phyloP scores from a whole-genome alignment of 2,797 vertebrate species.

The Erithacus rubecula region DNA sequence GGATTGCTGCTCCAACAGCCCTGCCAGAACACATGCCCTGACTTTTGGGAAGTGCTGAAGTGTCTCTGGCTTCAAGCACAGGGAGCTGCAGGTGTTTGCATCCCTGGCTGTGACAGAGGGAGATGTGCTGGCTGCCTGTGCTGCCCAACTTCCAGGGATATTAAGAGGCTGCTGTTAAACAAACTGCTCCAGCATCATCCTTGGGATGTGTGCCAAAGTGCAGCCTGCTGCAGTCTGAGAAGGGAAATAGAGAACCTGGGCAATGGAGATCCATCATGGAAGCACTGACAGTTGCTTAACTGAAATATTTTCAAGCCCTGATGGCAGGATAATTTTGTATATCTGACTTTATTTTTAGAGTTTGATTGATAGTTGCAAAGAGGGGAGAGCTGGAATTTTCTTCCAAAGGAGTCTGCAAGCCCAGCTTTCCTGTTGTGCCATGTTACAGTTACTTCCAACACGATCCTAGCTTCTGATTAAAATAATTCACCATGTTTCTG shows the following conservation, averaged over 20 bases:
- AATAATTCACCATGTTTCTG: not conserved
- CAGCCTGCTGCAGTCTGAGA: not conserved
- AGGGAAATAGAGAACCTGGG: not conserved
- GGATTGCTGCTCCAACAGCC: not conserved
- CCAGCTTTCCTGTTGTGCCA: not conserved
- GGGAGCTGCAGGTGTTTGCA: not conserved
- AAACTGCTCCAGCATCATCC: not conserved
- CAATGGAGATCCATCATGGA: not conserved
- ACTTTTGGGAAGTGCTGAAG: not conserved
- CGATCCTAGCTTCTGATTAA: constrained; percentile 23
- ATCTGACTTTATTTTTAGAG: constrained; percentile 41
- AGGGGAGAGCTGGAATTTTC: constrained; percentile 20
- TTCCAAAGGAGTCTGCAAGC: not conserved
- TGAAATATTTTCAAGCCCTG: constrained; percentile 13
- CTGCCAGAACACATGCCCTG: not conserved
- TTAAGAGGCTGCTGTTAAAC: not conserved
- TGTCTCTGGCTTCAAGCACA: rapidly evolving
- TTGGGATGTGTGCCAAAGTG: not conserved
- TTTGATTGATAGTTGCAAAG: not conserved
- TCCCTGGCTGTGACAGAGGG: not conserved
- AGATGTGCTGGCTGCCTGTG: not conserved
- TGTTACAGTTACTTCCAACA: not conserved
- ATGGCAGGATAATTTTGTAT: constrained; percentile 19
- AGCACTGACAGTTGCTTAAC: constrained; percentile 21
- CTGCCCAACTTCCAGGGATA: not conserved